Conservation (phyloP, 2,797 vertebrate species). For the Numenius phaeopus region DNA sequence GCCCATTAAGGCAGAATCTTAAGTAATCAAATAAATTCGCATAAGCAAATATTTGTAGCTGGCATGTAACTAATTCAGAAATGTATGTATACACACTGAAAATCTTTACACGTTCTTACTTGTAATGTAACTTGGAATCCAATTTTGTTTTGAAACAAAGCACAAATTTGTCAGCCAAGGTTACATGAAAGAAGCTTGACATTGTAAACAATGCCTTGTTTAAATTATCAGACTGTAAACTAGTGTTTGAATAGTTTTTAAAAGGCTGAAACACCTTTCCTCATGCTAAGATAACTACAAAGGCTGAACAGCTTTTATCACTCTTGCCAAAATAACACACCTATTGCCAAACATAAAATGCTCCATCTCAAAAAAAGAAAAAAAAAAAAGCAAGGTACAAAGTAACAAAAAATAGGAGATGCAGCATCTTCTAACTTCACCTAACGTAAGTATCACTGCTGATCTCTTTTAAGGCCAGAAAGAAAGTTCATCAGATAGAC, state of each 20-base stretch:
- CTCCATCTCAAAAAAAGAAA: not conserved
- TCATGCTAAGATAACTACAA: not conserved
- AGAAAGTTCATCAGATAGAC: not conserved
- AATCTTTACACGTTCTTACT: not conserved
- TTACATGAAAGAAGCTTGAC: not conserved
- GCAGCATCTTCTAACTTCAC: not conserved
- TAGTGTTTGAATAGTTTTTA: not conserved
- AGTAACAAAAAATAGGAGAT: not conserved
- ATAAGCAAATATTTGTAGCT: slow-evolving; percentile 11
- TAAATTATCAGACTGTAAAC: not conserved
- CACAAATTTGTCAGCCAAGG: not conserved
- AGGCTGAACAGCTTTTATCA: not conserved
- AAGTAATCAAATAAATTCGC: slow-evolving; percentile 17
- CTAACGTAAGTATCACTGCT: not conserved
- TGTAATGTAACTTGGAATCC: not conserved
- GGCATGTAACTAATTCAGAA: not conserved
- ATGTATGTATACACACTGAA: not conserved
- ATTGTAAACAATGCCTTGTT: not conserved
- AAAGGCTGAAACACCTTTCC: not conserved
- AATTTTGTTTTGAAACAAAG: not conserved
- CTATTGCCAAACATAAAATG: not conserved
- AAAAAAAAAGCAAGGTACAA: not conserved
- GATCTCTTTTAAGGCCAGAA: not conserved
- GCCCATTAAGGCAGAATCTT: not conserved
- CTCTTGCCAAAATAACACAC: not conserved